Percentiles rank a stretch among this genome's conserved stretches.
Evolutionary conservation across 2,797 vertebrate species (phyloP).

Genomic region (Vipera ursinii): DNA sequence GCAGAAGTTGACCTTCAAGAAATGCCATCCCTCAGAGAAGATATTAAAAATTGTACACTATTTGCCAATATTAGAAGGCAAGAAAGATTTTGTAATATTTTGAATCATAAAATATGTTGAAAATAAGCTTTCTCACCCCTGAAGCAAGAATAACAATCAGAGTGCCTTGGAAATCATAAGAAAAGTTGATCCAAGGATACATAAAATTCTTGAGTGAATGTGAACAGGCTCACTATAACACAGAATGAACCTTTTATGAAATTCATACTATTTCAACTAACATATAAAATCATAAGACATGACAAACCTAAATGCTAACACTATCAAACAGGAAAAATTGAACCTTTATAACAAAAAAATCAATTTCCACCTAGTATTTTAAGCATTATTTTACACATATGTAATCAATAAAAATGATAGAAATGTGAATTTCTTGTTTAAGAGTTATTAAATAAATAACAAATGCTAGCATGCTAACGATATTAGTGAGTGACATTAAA

Average conservation of each 20-base stretch:
- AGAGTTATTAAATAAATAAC: background rate
- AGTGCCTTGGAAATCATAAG: background rate
- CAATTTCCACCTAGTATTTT: background rate
- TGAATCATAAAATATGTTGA: background rate
- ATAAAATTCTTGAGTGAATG: background rate
- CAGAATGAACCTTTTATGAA: conserved; percentile 3
- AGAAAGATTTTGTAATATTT: background rate
- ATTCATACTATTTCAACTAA: conserved; percentile 21
- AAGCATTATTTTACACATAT: background rate
- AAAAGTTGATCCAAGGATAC: background rate
- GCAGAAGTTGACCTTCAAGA: conserved; percentile 12
- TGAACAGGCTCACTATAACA: background rate
- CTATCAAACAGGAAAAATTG: background rate
- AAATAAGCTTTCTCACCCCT: background rate
- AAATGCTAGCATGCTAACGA: background rate
- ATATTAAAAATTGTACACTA: background rate
- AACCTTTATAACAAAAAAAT: background rate
- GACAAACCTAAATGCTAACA: conserved; percentile 8
- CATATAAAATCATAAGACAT: background rate
- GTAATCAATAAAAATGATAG: background rate
- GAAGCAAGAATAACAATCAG: conserved; percentile 2
- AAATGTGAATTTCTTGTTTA: background rate
- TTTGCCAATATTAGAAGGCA: background rate
- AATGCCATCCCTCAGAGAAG: conserved; percentile 7
- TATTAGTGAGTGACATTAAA: background rate